phyloP scores from a whole-genome alignment of 2,888 invertebrate species.

The Stegophylla sp. region DNA sequence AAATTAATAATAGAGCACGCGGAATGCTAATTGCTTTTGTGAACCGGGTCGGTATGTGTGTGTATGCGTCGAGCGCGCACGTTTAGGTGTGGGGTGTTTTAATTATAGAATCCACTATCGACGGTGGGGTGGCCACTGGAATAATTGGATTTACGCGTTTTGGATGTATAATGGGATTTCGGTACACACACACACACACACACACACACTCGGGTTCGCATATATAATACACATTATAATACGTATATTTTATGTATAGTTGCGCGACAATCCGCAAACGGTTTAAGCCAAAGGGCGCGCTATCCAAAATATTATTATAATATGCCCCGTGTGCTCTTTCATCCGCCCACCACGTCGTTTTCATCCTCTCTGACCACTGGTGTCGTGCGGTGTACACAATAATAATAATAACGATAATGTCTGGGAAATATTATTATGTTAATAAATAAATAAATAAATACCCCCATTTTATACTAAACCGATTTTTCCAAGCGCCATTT shows the following conservation, averaged over 20 bases:
- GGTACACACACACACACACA: neutral
- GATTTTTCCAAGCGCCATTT: too few species aligned
- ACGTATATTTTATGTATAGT: neutral
- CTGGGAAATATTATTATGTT: too few species aligned
- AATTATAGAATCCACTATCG: slow-evolving; percentile 49
- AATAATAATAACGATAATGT: too few species aligned
- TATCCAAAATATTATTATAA: too few species aligned
- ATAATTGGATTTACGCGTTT: slow-evolving; percentile 56
- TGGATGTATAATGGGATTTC: slow-evolving; percentile 42
- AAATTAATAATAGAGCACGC: slow-evolving; percentile 44
- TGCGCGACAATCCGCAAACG: slow-evolving; percentile 25
- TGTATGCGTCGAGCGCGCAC: too few species aligned
- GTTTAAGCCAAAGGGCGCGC: slow-evolving; percentile 27
- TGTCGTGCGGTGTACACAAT: neutral
- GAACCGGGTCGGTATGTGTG: slow-evolving; percentile 40
- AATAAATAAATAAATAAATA: too few species aligned
- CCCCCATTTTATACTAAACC: too few species aligned
- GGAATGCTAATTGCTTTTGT: slow-evolving; percentile 54
- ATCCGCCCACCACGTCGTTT: neutral
- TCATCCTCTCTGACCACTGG: neutral
- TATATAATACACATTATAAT: neutral
- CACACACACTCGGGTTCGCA: neutral
- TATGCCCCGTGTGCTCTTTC: neutral
- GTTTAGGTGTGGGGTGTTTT: slow-evolving; percentile 45
- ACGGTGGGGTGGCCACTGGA: slow-evolving; percentile 23